Evolutionary conservation across 1,140 invertebrate genomes (phyloP), one percentile per base, ranked within the genome.

Genomic region (Helicoverpa armigera): DNA sequence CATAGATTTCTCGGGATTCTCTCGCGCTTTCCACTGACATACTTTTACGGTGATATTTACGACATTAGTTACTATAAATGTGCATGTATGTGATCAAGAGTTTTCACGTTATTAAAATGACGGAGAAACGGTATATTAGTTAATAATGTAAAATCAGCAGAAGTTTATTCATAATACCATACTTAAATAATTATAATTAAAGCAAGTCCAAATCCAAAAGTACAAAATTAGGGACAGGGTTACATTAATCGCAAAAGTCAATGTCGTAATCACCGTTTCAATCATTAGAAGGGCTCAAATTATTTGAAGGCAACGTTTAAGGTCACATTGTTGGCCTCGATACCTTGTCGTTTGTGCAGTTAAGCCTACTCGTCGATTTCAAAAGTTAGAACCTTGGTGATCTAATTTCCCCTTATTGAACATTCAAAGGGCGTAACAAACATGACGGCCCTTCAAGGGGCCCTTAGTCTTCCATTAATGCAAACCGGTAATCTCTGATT

Each of bases 381-480:
- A 94, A 94, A 94, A 94, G 91, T 86, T 90, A 60, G 86, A 91
- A 93, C 93, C 91, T 94, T 93, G 93, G 86, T 93, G 90, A 86
- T 94, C 92, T 88, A 94, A 94, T 94, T 94, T 94, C 93, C 90
- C 91, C 87, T 94, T 91, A 93, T 94, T 94, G 91, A 91, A 85
- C 79, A 94, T 94, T 93, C 93, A 94, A 90, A 92, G 80, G 90
- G 91, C 91, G 91, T 94, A 91, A 90, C 90, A 85, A 89, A 85
- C 88, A 83, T 89, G 86, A 85, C 86, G 89, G 91, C 92, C 90
- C 92, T 94, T 93, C 82, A 91, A 94, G 91, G 91, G 91, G 87
- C 87, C 82, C 80, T 82, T 80, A 78, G 77, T 86, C 83, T 89
- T 88, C 86, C 84, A 82, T 85, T 82, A 88, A 89, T 87, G 84